Evolutionary conservation across 2,113 vertebrate genomes (phyloP).

Genomic region (Elgaria multicarinata): DNA sequence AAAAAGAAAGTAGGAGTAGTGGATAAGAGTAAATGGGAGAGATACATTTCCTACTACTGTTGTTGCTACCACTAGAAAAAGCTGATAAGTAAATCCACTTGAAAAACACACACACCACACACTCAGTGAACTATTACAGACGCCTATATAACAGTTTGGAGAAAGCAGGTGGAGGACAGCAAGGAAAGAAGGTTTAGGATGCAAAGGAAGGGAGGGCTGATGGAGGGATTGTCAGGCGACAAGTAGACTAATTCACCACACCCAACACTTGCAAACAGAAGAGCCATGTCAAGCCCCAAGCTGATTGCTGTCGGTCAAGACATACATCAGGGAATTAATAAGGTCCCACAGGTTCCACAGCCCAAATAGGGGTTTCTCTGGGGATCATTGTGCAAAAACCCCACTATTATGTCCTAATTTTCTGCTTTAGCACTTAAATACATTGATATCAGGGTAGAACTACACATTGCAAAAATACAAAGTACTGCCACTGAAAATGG

Average conservation of each 20-base stretch:
- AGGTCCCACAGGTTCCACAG: neutral
- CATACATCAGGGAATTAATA: neutral
- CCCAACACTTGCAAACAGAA: neutral
- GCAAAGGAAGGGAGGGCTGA: constrained; percentile 44
- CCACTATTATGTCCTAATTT: neutral
- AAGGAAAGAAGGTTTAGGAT: constrained; percentile 47
- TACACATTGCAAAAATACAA: neutral
- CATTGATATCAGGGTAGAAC: neutral
- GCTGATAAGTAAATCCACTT: constrained; percentile 80
- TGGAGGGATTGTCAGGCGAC: neutral
- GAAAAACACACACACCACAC: constrained; percentile 70
- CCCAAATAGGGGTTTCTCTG: neutral
- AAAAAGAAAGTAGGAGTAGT: constrained; percentile 80
- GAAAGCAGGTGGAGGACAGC: neutral
- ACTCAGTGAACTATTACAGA: constrained; percentile 65
- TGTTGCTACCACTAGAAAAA: constrained; percentile 77
- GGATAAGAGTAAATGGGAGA: constrained; percentile 83
- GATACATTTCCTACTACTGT: constrained; percentile 78
- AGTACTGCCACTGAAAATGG: neutral
- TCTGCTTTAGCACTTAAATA: neutral
- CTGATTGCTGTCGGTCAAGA: neutral
- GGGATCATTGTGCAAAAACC: neutral
- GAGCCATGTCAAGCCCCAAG: neutral
- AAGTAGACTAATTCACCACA: constrained; percentile 30
- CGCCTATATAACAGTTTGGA: constrained; percentile 59